Base-by-base conservation (phyloP, 2,888 invertebrate species). In the Galerucella calmariensis region DNA sequence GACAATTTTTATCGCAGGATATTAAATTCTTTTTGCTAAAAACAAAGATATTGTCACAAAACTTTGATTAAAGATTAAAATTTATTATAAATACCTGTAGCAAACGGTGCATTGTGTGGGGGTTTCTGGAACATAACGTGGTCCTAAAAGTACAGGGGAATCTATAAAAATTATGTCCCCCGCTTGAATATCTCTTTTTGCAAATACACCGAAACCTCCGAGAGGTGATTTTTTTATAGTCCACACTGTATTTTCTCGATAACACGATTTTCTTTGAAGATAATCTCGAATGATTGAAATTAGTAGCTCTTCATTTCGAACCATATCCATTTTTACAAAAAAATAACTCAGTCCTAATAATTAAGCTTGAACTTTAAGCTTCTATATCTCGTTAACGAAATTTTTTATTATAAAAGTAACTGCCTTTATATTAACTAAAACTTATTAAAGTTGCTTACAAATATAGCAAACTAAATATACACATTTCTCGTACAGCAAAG, bases 111-210 rank as follows among this genome's bases (percentile, higher is more conserved):
- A 95, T 82, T 91, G 89, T 53, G 27, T 51, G 73, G 90, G 89
- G 20, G 90, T 85, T 72, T 83, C 83, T 69, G 87, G 87, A 69
- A 90, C 88, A 53, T 90, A 89, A 63, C 93, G 90, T 0, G 94
- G 94, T 0, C 95, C 95, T 67, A 91, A 86, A 59, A 95, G 88
- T 61, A 95, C 86, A 1, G 95, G 92, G 70, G 88, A 89, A 84
- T 95, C 95, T 12, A 90, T 88, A 83, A 93, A 94, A 68, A 95
- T 90, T 46, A 93, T 85, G 85, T 94, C 94, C 56, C 94, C 94
- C 46, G 89, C 84, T 73, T 87, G 85, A 59, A 95, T 92, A 82
- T 94, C 91, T 77, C 91, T 89, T 3, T 88, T 90, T 20, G 94
- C 93, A 79, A 94, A 90, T 2, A 95, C 84, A 2, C 95, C 95